A percentile compares a stretch with the other conserved stretches of the same genome.
Conservation (phyloP, 1,140 invertebrate species). For the Luehdorfia chinensis region DNA sequence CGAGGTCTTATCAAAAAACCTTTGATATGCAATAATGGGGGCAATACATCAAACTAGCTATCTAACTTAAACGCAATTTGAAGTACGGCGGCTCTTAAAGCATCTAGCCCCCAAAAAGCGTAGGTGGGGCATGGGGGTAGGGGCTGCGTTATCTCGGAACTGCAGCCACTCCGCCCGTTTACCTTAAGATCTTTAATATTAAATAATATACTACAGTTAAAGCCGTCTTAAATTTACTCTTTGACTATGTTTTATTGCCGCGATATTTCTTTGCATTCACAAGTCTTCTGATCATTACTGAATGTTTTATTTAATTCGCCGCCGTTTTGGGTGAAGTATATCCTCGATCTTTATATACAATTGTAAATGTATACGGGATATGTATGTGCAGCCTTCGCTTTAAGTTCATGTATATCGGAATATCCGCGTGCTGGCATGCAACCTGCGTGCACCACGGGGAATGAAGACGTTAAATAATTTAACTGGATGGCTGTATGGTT, state of each 20-base stretch:
- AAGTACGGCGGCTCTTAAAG: conserved; percentile 72
- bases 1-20: conserved; percentile 48
- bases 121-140: conserved; percentile 31
- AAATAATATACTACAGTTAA: conserved; percentile 74
- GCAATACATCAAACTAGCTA: conserved; percentile 74
- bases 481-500: conserved; percentile 62
- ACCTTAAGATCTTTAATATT: conserved; percentile 77
- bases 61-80: conserved; percentile 74
- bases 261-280: conserved; percentile 12
- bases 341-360: too few species aligned
- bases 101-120: conserved; percentile 54
- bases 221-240: conserved; percentile 50
- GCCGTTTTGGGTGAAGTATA: too few species aligned
- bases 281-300: too few species aligned
- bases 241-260: conserved; percentile 48
- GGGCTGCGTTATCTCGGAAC: conserved; percentile 67
- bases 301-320: too few species aligned
- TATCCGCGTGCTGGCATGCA: conserved; percentile 66
- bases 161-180: conserved; percentile 70
- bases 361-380: conserved; percentile 17
- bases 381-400: conserved; percentile 44
- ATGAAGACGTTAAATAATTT: conserved; percentile 76
- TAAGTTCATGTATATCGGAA: conserved; percentile 54
- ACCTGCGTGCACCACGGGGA: conserved; percentile 66
- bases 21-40: conserved; percentile 72